Base-by-base conservation (phyloP, 2,888 invertebrate species). In the Philopedon plagiatum region DNA sequence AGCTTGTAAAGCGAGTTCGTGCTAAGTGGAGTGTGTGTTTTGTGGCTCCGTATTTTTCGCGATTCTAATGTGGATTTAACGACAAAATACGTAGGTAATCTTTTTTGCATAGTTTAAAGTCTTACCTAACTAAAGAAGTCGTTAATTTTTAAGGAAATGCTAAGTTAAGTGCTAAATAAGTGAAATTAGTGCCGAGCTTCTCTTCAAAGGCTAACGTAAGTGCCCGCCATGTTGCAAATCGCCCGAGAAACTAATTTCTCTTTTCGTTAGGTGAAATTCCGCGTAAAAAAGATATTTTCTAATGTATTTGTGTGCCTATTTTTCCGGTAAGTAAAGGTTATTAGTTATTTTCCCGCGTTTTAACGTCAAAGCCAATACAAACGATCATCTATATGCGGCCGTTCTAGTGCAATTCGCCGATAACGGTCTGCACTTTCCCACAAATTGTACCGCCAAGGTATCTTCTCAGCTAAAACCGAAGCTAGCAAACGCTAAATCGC, bases 181-280 rank as follows among this genome's bases (percentile, higher is more conserved):
- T 78, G 78, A 81, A 83, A 83, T 80, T 82, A 80, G 79, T 78
- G 79, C 78, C 80, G 81, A 83, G 84, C 85, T 83, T 83, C 82
- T 80, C 82, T 81, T 81, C 82, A 83, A 81, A 82, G 83, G 82
- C 83, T 80, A 81, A 77, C 81, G 78, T 81, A 81, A 78, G 88
- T 89, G 87, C 89, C 90, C 90, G 90, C 90, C 90, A 90, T 90
- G 90, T 90, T 90, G 90, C 88, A 88, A 88, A 88, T 87, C 87
- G 88, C 87, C 86, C 80, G 79, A 79, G 79, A 79, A 78, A 77
- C 63, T 69, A 76, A 77, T 79, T 79, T 83, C 80, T 82, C 79
- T 73, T 67, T 77, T 76, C 63, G 75, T 75, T 75, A 76, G 71
- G 58, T 70, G 63, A 70, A 65, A 76, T 79, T 75, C 71, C 71